Evolutionary conservation across 2,113 vertebrate genomes (phyloP), one percentile per base, ranked within the genome.

Genomic region (Ictalurus punctatus): DNA sequence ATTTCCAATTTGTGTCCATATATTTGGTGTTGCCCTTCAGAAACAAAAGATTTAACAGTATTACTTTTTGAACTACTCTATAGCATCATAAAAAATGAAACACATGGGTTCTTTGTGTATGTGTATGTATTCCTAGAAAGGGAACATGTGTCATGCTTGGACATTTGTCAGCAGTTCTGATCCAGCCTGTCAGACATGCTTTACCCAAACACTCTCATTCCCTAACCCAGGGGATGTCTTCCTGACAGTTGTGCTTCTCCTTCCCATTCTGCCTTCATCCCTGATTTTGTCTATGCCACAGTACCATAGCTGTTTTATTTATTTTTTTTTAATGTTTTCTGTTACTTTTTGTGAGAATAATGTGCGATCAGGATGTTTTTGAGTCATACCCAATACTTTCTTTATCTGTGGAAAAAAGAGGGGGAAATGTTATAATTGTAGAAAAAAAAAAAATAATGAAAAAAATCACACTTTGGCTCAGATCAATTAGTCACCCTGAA

Each of bases 141-240:
- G 76, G 52, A 71, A 82, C 90, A 91, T 88, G 65, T 93, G 92
- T 95, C 94, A 92, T 91, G 92, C 83, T 87, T 90, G 71, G 91
- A 91, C 89, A 91, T 93, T 92, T 95, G 94, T 96, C 94, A 95
- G 93, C 92, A 89, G 91, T 91, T 95, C 91, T 89, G 93, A 95
- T 95, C 92, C 93, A 92, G 93, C 94, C 94, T 95, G 94, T 96
- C 95, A 95, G 94, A 91, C 93, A 94, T 95, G 92, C 93, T 93
- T 90, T 90, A 87, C 92, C 92, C 93, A 88, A 89, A 86, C 91
- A 90, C 90, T 90, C 82, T 80, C 83, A 92, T 88, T 89, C 21
- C 71, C 84, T 40, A 58, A 65, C 92, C 79, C 88, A 85, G 30
- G 89, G 74, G 87, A 91, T 54, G 16, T 65, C 84, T 91, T 85